phyloP scores from a whole-genome alignment of 2,888 invertebrate species.

The Ceriagrion tenellum region DNA sequence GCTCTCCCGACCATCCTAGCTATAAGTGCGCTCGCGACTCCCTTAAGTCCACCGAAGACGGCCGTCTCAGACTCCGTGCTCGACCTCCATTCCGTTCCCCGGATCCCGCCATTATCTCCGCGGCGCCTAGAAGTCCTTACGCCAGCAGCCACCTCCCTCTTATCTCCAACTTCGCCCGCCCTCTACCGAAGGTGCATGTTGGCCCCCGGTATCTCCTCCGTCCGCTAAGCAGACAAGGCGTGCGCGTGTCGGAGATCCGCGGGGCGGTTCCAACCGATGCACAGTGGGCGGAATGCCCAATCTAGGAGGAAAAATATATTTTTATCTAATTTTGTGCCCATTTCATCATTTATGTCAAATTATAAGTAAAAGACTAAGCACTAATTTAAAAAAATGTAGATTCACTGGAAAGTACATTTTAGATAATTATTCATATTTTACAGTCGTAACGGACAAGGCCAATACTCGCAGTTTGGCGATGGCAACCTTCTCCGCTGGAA shows the following conservation, averaged over 20 bases:
- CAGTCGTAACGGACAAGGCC: too few species aligned
- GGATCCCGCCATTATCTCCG: not conserved
- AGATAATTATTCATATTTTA: too few species aligned
- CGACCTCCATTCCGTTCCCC: conserved; percentile 38
- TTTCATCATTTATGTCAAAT: too few species aligned
- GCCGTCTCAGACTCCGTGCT: conserved; percentile 15
- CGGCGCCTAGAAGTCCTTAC: not conserved
- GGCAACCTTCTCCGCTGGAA: too few species aligned
- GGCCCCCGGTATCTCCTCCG: not conserved
- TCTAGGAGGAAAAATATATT: too few species aligned
- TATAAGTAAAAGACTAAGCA: too few species aligned
- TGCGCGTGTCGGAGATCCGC: conserved; percentile 17
- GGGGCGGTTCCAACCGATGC: not conserved
- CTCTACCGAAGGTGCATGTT: not conserved
- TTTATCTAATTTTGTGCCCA: too few species aligned
- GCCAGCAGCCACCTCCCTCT: not conserved
- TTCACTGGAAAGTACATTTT: too few species aligned
- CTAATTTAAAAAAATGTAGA: too few species aligned
- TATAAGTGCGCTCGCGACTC: conserved; percentile 51
- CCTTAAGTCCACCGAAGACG: conserved; percentile 46
- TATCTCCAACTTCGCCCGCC: not conserved
- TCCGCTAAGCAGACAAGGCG: not conserved
- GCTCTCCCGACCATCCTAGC: not conserved
- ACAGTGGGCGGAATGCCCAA: too few species aligned
- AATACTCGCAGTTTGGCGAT: too few species aligned